Percentiles rank a stretch among this genome's conserved stretches.
These are phyloP conservation scores for Saxicola maurus DNA, from an alignment of 2,797 vertebrate genomes.

Conservation along the genomic window DNA sequence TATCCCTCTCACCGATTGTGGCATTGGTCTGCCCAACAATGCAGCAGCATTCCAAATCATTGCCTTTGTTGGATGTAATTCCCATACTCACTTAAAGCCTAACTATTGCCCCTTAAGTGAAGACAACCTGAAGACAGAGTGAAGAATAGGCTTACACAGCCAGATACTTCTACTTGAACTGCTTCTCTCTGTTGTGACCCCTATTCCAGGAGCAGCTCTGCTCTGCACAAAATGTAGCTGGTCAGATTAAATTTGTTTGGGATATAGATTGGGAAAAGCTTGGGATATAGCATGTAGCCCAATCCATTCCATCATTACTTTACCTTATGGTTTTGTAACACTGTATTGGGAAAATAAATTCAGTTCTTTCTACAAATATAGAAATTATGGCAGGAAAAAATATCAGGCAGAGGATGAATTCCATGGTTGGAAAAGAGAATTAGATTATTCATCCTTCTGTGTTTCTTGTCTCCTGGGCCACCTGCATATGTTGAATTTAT, in stretches of 20 bases:
- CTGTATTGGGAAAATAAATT: not conserved
- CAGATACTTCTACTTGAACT: not conserved
- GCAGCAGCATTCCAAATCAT: not conserved
- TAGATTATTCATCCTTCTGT: not conserved
- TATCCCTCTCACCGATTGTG: not conserved
- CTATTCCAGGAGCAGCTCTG: not conserved
- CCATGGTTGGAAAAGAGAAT: not conserved
- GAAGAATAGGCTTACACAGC: not conserved
- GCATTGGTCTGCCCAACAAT: not conserved
- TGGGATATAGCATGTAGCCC: not conserved
- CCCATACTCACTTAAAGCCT: not conserved
- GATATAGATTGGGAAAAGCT: not conserved
- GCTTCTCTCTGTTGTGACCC: not conserved
- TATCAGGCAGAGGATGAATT: not conserved
- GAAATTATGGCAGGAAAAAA: not conserved
- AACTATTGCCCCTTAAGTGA: not conserved
- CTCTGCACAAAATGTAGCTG: not conserved
- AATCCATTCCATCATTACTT: not conserved
- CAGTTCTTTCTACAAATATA: not conserved
- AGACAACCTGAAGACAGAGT: not conserved
- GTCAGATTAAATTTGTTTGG: not conserved
- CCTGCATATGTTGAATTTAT: not conserved
- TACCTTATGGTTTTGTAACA: not conserved
- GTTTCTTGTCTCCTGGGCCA: not conserved
- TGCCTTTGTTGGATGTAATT: not conserved